phyloP scores from a whole-genome alignment of 2,797 vertebrate genomes.

The Acanthopagrus latus region DNA sequence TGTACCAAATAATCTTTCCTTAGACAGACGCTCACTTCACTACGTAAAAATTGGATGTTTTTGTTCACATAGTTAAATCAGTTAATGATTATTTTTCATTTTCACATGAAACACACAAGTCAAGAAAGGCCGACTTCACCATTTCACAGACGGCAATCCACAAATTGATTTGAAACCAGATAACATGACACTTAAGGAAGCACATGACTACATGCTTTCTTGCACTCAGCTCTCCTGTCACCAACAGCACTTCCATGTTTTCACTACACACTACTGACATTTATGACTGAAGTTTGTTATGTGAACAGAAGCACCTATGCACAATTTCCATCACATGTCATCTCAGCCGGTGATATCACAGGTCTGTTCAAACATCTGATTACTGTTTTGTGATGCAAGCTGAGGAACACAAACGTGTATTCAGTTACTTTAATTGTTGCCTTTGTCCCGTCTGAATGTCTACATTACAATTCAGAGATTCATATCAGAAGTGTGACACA shows the following conservation, averaged over 20 bases:
- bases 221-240: background rate
- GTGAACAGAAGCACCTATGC: conserved; percentile 12
- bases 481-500: too few relatives aligned
- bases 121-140: background rate
- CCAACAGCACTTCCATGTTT: conserved; percentile 16
- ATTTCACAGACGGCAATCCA: conserved; percentile 8
- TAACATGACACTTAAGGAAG: background rate
- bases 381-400: background rate
- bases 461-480: background rate
- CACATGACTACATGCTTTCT: conserved; percentile 9
- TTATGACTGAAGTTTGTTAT: background rate
- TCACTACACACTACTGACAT: conserved; percentile 24
- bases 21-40: background rate
- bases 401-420: background rate
- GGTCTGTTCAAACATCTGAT: background rate
- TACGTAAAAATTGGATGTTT: background rate
- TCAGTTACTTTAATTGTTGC: background rate
- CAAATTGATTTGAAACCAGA: conserved; percentile 7
- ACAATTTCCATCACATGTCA: conserved; percentile 6
- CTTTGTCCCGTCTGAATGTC: background rate
- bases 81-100: background rate
- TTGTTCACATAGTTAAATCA: background rate
- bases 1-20: background rate
- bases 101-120: background rate
- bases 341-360: background rate